Evolutionary conservation across 2,888 invertebrate species (phyloP), one percentile per base, ranked within the genome.

Genomic region (Therioaphis trifolii): DNA sequence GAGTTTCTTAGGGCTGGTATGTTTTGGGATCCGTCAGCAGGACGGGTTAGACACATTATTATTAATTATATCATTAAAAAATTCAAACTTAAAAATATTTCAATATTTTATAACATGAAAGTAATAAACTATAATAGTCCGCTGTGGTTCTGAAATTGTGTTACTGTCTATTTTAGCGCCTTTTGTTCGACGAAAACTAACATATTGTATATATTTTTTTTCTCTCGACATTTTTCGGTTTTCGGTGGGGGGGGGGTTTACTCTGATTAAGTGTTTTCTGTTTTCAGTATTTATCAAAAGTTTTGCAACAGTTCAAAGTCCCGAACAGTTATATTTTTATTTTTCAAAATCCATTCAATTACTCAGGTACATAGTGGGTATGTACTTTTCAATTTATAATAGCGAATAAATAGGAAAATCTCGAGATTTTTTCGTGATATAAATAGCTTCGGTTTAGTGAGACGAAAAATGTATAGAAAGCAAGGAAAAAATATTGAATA

Each of bases 81-180:
- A 46, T 11, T 15, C 0, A 21, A 49, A 52, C 43, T 46, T 24
- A 49, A 43, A 27, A 49, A 35, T 35, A 49, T 52, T 49, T 35
- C 27, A 63, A 29, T 35, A 35, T 35, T 15, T 29, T 29, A 18
- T 27, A 52, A 63, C 14, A 76, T 5, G n/a, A n/a, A n/a, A n/a
- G n/a, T n/a, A n/a, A n/a, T n/a, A n/a, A n/a, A n/a, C n/a, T n/a
- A 29, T 27, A 35, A 14, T 63, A 35, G 49, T 35, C 18, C 66
- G 49, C 68, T n/a, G 68, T 9, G 55, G 68, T 79, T 69, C 24
- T 40, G 72, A 72, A 82, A 82, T 82, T 82, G 82, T 82, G 82
- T 82, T 82, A 82, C 82, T 82, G 82, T 82, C 82, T 82, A 72
- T 72, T 82, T 82, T 82, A 63, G 63, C 72, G 49, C 63, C 49